Evolutionary conservation across 2,888 invertebrate genomes (phyloP).

Genomic region (Acanthosepion pharaonis): DNA sequence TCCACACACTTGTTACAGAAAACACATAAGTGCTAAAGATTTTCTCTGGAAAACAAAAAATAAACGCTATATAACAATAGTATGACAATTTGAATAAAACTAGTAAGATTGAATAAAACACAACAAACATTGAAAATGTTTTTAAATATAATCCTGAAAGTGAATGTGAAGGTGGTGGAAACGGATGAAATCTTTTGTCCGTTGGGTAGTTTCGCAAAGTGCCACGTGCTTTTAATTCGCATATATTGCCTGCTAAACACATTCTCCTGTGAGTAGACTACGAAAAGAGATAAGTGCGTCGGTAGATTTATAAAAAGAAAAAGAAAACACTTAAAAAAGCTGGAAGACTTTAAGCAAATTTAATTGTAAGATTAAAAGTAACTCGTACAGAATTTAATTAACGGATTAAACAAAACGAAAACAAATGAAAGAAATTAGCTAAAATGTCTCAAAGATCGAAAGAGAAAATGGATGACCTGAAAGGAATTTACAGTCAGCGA

Average conservation of each 20-base stretch:
- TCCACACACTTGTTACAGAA: neutral
- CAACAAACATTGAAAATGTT: neutral
- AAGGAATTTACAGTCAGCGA: neutral
- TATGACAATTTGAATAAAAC: neutral
- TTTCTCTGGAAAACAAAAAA: neutral
- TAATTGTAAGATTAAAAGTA: slow-evolving; percentile 2
- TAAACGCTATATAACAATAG: neutral
- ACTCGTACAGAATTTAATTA: neutral
- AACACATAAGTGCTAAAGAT: neutral
- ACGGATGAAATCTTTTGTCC: neutral
- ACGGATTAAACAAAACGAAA: neutral
- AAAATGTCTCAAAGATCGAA: neutral
- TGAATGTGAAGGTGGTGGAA: neutral
- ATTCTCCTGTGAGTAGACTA: neutral
- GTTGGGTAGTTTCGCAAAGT: neutral
- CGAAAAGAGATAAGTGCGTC: neutral
- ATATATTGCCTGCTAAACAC: neutral
- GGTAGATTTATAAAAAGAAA: neutral
- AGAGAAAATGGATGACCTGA: neutral
- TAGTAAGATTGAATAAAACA: neutral
- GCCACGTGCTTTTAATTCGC: neutral
- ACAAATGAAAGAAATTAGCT: neutral
- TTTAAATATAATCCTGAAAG: neutral
- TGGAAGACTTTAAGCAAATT: neutral
- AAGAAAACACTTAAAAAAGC: neutral